Percentiles rank a stretch among this genome's conserved stretches.
Conservation (phyloP, 2,113 vertebrate genomes). For the Chaetorhynchus papuensis region DNA sequence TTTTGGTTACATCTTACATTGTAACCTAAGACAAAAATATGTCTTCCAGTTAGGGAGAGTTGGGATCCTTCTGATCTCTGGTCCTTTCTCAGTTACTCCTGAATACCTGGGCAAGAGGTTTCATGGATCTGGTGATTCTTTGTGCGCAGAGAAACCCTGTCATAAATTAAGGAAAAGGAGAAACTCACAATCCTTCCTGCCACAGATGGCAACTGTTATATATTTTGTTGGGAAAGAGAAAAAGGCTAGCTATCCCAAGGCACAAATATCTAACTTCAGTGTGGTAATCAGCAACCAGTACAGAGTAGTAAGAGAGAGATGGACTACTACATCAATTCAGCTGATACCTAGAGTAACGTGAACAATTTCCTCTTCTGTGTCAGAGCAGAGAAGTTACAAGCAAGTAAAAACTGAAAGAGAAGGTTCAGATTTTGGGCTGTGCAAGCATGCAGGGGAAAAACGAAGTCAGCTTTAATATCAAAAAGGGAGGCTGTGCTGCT, state of each 20-base stretch:
- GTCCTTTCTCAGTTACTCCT: background rate
- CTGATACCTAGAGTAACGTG: background rate
- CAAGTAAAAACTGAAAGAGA: background rate
- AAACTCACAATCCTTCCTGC: background rate
- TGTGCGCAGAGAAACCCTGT: background rate
- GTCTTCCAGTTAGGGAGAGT: background rate
- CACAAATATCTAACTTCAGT: background rate
- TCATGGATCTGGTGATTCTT: background rate
- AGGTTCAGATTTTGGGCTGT: background rate
- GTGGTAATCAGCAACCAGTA: background rate
- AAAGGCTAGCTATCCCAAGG: background rate
- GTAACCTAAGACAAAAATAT: background rate
- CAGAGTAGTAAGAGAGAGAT: background rate
- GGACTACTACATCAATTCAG: background rate
- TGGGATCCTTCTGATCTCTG: background rate
- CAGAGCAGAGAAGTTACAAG: background rate
- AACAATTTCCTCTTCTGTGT: background rate
- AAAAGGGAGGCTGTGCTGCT: background rate
- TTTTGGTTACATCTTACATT: background rate
- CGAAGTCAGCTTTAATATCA: background rate
- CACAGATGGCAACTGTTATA: background rate
- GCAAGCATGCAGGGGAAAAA: background rate
- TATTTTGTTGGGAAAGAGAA: background rate
- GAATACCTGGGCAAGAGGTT: background rate
- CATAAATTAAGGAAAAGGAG: background rate